phyloP scores from a whole-genome alignment of 2,113 vertebrate species.

The Cepphus grylle region DNA sequence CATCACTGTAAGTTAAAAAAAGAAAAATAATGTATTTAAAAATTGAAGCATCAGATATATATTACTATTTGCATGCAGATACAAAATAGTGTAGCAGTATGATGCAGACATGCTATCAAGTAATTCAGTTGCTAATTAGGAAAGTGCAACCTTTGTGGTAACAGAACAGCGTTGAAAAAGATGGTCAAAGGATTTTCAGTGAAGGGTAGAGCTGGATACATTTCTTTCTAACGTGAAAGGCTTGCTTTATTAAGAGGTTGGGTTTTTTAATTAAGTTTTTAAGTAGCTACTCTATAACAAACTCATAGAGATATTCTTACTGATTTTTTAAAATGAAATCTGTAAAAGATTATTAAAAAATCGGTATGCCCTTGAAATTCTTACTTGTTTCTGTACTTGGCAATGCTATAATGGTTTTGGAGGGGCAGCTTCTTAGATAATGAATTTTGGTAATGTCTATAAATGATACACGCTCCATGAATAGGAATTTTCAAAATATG shows the following conservation, averaged over 20 bases:
- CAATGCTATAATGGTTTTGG: background rate
- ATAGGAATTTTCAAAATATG: background rate
- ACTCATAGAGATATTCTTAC: background rate
- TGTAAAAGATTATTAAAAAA: background rate
- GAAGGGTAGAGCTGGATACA: background rate
- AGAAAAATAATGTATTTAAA: background rate
- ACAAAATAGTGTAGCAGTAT: background rate
- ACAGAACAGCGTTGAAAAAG: background rate
- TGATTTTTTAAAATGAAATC: background rate
- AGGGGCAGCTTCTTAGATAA: background rate
- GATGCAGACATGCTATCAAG: background rate
- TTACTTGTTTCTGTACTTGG: background rate
- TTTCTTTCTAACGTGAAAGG: background rate
- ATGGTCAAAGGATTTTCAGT: background rate
- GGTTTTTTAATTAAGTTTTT: background rate
- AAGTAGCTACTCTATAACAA: background rate
- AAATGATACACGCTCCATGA: background rate
- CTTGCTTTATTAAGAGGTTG: background rate
- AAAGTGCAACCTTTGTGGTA: background rate
- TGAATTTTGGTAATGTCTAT: background rate
- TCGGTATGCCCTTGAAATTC: background rate
- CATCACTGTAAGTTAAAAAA: constrained; percentile 78
- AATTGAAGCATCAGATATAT: background rate
- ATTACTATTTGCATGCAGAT: background rate
- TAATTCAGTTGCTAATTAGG: background rate